Conservation (phyloP, 2,797 vertebrate species). For the Anabas testudineus region DNA sequence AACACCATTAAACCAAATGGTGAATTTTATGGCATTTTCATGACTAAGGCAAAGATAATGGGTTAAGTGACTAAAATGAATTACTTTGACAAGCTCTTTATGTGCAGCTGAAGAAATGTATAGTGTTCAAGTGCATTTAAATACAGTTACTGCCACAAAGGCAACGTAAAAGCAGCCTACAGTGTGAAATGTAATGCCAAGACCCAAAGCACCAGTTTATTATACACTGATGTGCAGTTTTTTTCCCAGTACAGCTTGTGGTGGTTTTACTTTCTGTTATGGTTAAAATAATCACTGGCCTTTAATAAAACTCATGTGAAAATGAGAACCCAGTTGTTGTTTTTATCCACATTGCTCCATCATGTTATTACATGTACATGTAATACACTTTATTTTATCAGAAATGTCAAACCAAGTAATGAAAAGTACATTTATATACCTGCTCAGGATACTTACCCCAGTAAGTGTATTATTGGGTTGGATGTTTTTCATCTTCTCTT, state of each 20-base stretch:
- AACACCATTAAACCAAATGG: slow-evolving; percentile 30
- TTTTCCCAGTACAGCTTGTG: neutral
- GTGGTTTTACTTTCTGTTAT: neutral
- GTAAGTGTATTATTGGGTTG: too few species aligned
- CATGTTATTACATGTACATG: neutral
- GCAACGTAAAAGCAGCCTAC: slow-evolving; percentile 1
- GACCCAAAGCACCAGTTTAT: neutral
- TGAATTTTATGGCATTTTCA: slow-evolving; percentile 21
- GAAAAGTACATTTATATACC: too few species aligned
- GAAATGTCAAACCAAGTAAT: too few species aligned
- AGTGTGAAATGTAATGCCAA: slow-evolving; percentile 2
- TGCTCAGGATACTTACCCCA: too few species aligned
- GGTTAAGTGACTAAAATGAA: slow-evolving; percentile 15
- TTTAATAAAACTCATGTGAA: neutral
- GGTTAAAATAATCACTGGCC: neutral
- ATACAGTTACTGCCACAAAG: slow-evolving; percentile 32
- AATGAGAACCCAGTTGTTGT: neutral
- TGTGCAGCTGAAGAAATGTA: slow-evolving; percentile 29
- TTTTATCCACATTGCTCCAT: neutral
- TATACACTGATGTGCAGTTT: neutral
- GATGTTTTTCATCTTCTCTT: too few species aligned
- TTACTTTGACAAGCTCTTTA: slow-evolving; percentile 15
- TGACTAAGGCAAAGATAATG: slow-evolving; percentile 3
- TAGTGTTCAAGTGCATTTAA: slow-evolving; percentile 57
- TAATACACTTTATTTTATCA: neutral